Conservation (phyloP, 1,140 invertebrate species). For the Muscidifurax raptorellus region DNA sequence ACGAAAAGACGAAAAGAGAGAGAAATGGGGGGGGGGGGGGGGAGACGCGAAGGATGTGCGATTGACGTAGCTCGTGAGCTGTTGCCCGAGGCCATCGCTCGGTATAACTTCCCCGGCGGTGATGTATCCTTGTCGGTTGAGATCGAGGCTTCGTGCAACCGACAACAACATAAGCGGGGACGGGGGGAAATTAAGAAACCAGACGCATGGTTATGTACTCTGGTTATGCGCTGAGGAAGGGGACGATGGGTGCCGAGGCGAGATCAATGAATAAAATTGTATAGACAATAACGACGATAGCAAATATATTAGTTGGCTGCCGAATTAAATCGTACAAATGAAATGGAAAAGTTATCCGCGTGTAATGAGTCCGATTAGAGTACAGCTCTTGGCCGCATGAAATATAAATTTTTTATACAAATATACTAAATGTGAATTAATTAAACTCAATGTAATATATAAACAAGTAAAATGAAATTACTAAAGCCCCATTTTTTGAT, state of each 20-base stretch:
- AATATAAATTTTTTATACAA: no score
- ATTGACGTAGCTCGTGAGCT: slow-evolving; percentile 16
- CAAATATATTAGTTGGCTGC: neutral
- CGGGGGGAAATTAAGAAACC: slow-evolving; percentile 26
- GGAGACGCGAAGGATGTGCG: neutral
- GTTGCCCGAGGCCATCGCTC: neutral
- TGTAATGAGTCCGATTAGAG: neutral
- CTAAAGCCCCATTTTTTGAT: no score
- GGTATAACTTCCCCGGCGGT: neutral
- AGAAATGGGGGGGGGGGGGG: neutral
- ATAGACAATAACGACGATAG: neutral
- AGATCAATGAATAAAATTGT: neutral
- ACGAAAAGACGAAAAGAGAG: no score
- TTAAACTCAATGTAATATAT: no score
- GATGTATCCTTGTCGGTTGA: slow-evolving; percentile 22
- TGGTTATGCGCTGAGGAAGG: neutral
- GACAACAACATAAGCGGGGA: neutral
- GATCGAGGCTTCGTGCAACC: neutral
- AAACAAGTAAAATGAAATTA: no score
- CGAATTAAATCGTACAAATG: neutral
- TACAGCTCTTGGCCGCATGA: neutral
- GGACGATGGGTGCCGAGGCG: no score
- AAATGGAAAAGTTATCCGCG: neutral
- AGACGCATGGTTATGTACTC: neutral
- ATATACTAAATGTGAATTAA: no score